Conservation (phyloP, 1,140 invertebrate species). For the Heterodera carotae region DNA sequence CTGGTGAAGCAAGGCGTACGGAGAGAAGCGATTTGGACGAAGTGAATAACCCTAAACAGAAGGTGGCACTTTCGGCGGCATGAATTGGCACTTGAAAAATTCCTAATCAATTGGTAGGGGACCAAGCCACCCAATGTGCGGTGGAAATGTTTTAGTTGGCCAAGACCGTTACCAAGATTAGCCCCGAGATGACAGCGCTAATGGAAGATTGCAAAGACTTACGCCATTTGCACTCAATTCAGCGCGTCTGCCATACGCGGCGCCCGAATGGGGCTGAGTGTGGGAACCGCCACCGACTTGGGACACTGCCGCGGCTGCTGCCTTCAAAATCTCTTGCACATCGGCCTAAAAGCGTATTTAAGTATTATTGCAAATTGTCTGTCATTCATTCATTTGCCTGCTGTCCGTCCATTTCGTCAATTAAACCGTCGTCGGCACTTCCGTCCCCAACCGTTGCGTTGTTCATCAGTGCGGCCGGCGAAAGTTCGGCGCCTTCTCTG, state of each 20-base stretch:
- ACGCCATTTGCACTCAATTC: not conserved
- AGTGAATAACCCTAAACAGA: constrained; percentile 15
- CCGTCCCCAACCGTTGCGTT: constrained; percentile 9
- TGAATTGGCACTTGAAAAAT: not conserved
- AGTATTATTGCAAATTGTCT: not conserved
- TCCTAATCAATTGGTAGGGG: too few species aligned
- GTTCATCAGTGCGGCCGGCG: not conserved
- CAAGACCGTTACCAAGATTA: not conserved
- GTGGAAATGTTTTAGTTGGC: not conserved
- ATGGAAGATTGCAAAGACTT: not conserved
- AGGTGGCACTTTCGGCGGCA: too few species aligned
- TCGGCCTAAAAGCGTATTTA: constrained; percentile 12
- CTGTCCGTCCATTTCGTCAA: constrained; percentile 9
- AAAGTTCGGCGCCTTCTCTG: constrained; percentile 18
- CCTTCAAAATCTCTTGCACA: constrained; percentile 29
- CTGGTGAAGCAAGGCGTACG: constrained; percentile 3
- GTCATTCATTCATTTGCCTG: not conserved
- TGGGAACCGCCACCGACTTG: constrained; percentile 1
- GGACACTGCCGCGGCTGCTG: constrained; percentile 13
- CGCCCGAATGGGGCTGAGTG: not conserved
- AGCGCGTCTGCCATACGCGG: not conserved
- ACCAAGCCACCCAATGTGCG: too few species aligned
- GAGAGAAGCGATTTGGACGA: constrained; percentile 21
- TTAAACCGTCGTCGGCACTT: constrained; percentile 1
- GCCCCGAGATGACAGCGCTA: not conserved